Conservation (phyloP, 92 coral and sea anemone species). For the Bergia puertoricense region DNA sequence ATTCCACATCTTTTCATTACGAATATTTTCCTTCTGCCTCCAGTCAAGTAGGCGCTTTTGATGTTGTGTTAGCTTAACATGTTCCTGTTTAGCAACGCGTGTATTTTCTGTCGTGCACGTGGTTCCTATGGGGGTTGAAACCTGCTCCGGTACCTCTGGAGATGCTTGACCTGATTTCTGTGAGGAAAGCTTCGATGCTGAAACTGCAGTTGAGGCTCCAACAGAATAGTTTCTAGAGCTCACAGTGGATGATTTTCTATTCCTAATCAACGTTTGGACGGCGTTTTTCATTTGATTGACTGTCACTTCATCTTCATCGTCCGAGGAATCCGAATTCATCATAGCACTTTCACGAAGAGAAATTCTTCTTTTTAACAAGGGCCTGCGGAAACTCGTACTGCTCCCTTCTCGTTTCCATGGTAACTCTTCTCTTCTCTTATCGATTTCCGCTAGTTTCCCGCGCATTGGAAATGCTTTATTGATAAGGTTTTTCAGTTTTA, state of each 20-base stretch:
- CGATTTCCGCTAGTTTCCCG: background rate
- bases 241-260: background rate
- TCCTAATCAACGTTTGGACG: background rate
- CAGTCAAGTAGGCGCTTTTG: conserved; percentile 16
- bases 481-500: background rate
- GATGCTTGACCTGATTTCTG: background rate
- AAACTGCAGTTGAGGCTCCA: background rate
- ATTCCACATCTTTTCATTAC: conserved; percentile 56
- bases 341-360: conserved; percentile 33
- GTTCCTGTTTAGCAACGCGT: background rate
- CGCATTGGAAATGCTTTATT: background rate
- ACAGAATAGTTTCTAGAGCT: background rate
- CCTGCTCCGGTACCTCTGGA: too few species aligned
- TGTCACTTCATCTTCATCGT: conserved; percentile 12
- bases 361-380: background rate
- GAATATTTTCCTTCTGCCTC: conserved; percentile 31
- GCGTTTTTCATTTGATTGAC: background rate
- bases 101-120: background rate
- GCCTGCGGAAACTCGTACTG: background rate
- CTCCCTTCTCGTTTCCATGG: conserved; percentile 30
- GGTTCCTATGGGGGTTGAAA: background rate
- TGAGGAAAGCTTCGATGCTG: background rate
- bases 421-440: background rate
- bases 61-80: conserved; percentile 8
- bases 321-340: conserved; percentile 17